These are phyloP conservation scores for Chrysomela aeneicollis DNA, from an alignment of 2,888 invertebrate genomes.

Conservation along the genomic window DNA sequence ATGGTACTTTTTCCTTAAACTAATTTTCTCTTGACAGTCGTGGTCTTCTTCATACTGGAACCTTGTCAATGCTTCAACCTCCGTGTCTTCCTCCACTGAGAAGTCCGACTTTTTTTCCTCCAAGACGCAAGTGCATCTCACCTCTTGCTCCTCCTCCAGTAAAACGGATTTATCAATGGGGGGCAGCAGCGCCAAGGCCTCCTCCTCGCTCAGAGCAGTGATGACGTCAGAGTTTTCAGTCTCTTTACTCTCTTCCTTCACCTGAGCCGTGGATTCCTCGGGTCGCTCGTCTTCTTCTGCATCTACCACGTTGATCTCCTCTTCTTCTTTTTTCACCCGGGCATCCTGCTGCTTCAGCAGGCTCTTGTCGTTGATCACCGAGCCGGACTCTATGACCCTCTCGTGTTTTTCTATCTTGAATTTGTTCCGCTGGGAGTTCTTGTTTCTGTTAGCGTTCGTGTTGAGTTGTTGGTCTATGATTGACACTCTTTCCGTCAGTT, in stretches of 20 bases:
- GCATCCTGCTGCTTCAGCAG: conserved; percentile 33
- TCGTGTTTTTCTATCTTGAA: conserved; percentile 44
- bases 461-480: conserved; percentile 60
- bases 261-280: conserved; percentile 25
- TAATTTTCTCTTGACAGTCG: conserved; percentile 64
- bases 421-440: conserved; percentile 53
- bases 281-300: conserved; percentile 40
- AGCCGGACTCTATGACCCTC: conserved; percentile 55
- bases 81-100: conserved; percentile 50
- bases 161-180: conserved; percentile 66
- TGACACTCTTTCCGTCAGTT: conserved; percentile 58
- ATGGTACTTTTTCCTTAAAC: conserved; percentile 63
- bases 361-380: conserved; percentile 55
- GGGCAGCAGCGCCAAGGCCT: conserved; percentile 72
- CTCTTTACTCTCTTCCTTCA: conserved; percentile 45
- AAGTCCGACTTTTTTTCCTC: conserved; percentile 54
- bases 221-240: conserved; percentile 42
- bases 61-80: conserved; percentile 41
- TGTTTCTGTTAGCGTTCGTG: conserved; percentile 56
- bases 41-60: conserved; percentile 66
- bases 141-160: conserved; percentile 40
- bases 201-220: conserved; percentile 64
- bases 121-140: conserved; percentile 53
- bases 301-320: conserved; percentile 46
- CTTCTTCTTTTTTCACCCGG: conserved; percentile 43